Evolutionary conservation across 2,113 vertebrate genomes (phyloP), one percentile per base, ranked within the genome.

Genomic region (Paramisgurnus dabryanus): DNA sequence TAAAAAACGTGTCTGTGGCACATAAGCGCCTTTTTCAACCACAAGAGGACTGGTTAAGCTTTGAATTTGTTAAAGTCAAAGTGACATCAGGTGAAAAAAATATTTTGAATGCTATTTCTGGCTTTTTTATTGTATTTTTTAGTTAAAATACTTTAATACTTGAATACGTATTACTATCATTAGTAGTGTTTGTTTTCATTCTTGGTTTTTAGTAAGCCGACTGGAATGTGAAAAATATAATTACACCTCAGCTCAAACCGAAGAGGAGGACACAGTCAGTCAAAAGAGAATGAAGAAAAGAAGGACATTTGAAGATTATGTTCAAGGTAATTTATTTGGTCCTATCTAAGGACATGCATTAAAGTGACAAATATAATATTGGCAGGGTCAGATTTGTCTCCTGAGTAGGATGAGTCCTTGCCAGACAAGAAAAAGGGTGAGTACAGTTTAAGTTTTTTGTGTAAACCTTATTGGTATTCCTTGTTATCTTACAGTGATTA

Each of bases 21-120:
- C 58, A 61, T 61, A 61, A 61, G 58, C 58, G 58, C 58, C 58
- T 61, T 61, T 61, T 61, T 22, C 58, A 22, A 61, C 58, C 58
- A 61, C 58, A 61, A 27, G 58, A 61, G 58, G 18, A 61, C 58
- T 61, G 58, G 18, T 61, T 61, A 61, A 61, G 58, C 58, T 60
- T 60, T 60, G 11, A 64, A 64, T 53, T 53, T 53, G 50, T 53
- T 53, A 53, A 53, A 53, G 50, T 53, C 50, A 53, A 53, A 53
- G 50, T 53, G 50, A 53, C 50, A 53, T 53, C 50, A 53, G 50
- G 50, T 53, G 50, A 53, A 53, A 53, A 53, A 53, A 53, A 53
- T 53, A 53, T 53, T 53, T 53, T 53, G 50, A 53, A 53, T 53
- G 50, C 15, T 53, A 53, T 53, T 53, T 53, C 50, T 53, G 50